Conservation (phyloP, 2,113 vertebrate genomes). For the Bufo bufo region DNA sequence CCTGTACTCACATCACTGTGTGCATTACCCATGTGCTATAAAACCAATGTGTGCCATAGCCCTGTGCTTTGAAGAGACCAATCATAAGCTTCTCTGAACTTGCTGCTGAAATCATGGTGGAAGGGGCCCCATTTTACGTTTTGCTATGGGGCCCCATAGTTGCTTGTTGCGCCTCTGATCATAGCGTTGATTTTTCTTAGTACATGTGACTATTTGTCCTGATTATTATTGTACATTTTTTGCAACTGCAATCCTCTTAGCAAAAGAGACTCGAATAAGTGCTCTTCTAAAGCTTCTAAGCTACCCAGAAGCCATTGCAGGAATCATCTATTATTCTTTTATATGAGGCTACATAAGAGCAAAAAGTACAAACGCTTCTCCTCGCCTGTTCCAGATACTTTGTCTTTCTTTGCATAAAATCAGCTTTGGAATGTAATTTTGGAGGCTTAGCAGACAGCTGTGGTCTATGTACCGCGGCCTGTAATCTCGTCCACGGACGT, state of each 20-base stretch:
- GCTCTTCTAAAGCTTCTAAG: slow-evolving; percentile 10
- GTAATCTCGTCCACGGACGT: background rate
- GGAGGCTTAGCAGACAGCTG: slow-evolving; percentile 13
- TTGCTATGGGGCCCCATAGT: too few relatives aligned
- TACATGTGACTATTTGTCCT: background rate
- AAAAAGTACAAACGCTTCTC: background rate
- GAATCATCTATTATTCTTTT: slow-evolving; percentile 14
- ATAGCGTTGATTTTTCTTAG: background rate
- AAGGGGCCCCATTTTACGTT: too few relatives aligned
- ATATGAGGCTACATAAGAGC: background rate
- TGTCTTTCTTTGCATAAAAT: slow-evolving; percentile 29
- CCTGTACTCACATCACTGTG: too few relatives aligned
- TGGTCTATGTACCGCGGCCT: background rate
- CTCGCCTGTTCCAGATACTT: slow-evolving; percentile 15
- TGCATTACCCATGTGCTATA: too few relatives aligned
- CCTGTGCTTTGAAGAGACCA: too few relatives aligned
- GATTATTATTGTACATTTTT: slow-evolving; percentile 8
- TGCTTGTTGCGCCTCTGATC: too few relatives aligned
- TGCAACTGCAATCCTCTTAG: background rate
- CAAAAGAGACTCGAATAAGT: background rate
- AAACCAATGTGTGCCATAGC: too few relatives aligned
- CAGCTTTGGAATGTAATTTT: slow-evolving; percentile 31
- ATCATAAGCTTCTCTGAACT: too few relatives aligned
- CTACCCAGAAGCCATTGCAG: background rate
- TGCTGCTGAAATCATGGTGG: too few relatives aligned